phyloP scores from a whole-genome alignment of 1,140 invertebrate genomes.

The Cecropterus lyciades region DNA sequence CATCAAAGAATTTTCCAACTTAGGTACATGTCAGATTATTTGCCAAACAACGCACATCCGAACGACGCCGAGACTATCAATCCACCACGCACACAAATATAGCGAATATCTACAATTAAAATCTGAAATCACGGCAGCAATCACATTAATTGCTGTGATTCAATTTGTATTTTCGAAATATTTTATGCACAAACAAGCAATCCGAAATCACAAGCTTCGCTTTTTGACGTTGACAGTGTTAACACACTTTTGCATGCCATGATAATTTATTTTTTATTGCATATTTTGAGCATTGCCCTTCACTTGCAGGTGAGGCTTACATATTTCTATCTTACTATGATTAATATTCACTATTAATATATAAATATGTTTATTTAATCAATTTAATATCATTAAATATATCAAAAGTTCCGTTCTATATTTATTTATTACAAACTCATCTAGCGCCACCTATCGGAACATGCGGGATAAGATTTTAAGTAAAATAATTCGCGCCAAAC shows the following conservation, averaged over 20 bases:
- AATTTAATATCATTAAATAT: too few species aligned
- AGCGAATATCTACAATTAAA: constrained; percentile 33
- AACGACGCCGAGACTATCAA: constrained; percentile 28
- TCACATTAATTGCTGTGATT: constrained; percentile 59
- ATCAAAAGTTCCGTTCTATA: too few species aligned
- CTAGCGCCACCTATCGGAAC: too few species aligned
- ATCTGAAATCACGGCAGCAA: constrained; percentile 49
- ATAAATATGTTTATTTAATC: too few species aligned
- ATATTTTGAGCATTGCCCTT: not conserved
- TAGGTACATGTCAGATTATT: constrained; percentile 67
- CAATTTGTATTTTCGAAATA: constrained; percentile 62
- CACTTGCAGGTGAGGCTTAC: too few species aligned
- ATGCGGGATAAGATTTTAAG: too few species aligned
- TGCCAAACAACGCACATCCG: constrained; percentile 68
- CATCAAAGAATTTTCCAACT: constrained; percentile 76
- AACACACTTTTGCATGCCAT: not conserved
- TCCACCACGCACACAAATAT: constrained; percentile 23
- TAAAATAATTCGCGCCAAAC: too few species aligned
- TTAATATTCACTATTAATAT: too few species aligned
- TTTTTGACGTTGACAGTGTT: constrained; percentile 33
- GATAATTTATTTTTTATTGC: not conserved
- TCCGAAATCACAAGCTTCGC: constrained; percentile 32
- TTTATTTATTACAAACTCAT: too few species aligned
- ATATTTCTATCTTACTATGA: too few species aligned
- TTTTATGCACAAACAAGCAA: constrained; percentile 44